Percentiles rank a stretch among this genome's conserved stretches.
These are phyloP conservation scores for Dipodomys stephensi DNA, from an alignment of 2,113 vertebrate species.

Conservation along the genomic window DNA sequence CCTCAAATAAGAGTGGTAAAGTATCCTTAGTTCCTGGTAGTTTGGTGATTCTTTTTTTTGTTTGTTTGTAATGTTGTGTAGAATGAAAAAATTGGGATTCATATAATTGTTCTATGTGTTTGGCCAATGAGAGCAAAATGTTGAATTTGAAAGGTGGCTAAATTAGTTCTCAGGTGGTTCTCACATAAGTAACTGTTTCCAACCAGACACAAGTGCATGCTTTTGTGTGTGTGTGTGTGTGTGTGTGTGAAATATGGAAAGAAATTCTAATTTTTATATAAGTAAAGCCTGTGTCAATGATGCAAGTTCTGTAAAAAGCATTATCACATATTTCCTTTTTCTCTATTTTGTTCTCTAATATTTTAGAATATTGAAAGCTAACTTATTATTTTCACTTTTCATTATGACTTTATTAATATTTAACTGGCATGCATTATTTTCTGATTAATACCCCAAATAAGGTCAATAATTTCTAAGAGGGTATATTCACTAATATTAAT, in stretches of 20 bases:
- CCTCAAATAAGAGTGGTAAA: not conserved
- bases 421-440: too few relatives aligned
- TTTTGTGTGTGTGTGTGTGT: not conserved
- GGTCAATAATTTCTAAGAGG: not conserved
- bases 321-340: not conserved
- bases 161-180: not conserved
- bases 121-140: not conserved
- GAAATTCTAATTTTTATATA: not conserved
- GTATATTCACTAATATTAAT: not conserved
- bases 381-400: too few relatives aligned
- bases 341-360: not conserved
- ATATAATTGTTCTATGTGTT: not conserved
- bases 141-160: not conserved
- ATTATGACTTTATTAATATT: too few relatives aligned
- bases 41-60: not conserved
- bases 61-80: not conserved
- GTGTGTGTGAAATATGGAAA: not conserved
- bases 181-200: not conserved
- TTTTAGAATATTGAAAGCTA: too few relatives aligned
- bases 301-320: not conserved
- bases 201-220: not conserved
- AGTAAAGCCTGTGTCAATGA: not conserved
- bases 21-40: not conserved
- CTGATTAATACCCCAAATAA: not conserved
- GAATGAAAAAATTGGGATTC: not conserved